Percentiles rank a stretch among this genome's conserved stretches.
These are phyloP conservation scores for Sterrhoptilus dennistouni DNA, from an alignment of 2,113 vertebrate species.

Conservation along the genomic window DNA sequence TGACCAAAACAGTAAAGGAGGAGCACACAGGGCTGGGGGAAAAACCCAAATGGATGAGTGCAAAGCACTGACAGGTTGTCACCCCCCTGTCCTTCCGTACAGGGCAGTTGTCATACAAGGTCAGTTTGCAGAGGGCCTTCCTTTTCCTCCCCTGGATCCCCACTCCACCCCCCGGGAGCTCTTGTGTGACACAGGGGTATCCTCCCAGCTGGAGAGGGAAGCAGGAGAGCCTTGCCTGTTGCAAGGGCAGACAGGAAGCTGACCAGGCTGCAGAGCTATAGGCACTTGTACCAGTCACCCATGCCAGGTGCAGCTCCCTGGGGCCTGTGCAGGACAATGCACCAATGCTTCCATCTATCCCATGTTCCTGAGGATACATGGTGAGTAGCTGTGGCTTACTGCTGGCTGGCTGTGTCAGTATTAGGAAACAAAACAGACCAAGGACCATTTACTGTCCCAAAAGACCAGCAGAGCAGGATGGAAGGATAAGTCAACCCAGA, in stretches of 20 bases:
- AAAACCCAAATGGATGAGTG: not conserved
- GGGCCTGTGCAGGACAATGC: not conserved
- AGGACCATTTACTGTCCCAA: not conserved
- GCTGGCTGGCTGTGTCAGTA: not conserved
- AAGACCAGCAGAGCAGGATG: not conserved
- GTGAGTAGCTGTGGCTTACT: not conserved
- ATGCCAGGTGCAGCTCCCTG: not conserved
- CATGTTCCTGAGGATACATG: accelerated
- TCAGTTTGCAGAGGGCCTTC: not conserved
- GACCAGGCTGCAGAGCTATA: not conserved
- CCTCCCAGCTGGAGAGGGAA: not conserved
- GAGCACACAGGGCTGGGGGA: not conserved
- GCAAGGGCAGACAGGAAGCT: not conserved
- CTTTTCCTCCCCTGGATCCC: not conserved
- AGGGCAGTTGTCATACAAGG: not conserved
- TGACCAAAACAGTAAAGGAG: not conserved
- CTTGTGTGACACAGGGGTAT: not conserved
- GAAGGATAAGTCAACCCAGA: not conserved
- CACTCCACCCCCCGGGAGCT: not conserved
- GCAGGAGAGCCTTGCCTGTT: accelerated
- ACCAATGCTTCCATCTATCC: not conserved
- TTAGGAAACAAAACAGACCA: not conserved
- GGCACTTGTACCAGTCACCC: not conserved
- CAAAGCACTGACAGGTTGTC: not conserved
- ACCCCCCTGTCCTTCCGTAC: not conserved